Evolutionary conservation across 1,140 invertebrate species (phyloP), one percentile per base, ranked within the genome.

Genomic region (Drosophila guanche): DNA sequence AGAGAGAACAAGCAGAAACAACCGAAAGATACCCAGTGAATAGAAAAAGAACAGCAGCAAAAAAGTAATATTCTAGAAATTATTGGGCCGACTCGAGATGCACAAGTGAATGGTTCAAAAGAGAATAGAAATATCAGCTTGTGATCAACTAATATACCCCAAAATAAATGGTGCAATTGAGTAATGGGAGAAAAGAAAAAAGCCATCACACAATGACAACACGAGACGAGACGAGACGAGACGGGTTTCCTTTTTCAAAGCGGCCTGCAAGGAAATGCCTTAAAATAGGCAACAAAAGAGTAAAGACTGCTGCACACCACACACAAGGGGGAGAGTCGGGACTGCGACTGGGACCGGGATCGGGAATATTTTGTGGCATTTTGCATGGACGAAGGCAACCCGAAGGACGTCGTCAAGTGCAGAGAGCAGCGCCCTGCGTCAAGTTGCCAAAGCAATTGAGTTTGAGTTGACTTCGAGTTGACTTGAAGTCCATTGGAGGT

Each of bases 361-460:
- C 0, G 46, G 27, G 53, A 42, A 25, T 3, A 33, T 71, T 41
- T 42, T 41, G 16, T 71, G 55, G 46, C 20, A 59, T 60, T 58
- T 55, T 29, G 25, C 51, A 50, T 58, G 58, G 48, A 45, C 63
- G 29, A 14, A n/a, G 51, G 70, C 69, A 51, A 62, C 45, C 60
- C 53, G 27, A 47, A 16, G 55, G 27, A 45, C 53, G 59, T 57
- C 68, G 69, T 74, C 71, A 74, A 74, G 71, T 74, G 71, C 71
- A 74, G 47, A 42, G 33, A 37, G 33, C 8, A 12, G 33, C 33
- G 71, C 70, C 70, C 70, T 33, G 59, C 60, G 60, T 74, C 70
- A 59, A 75, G 72, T 75, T 75, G 72, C 70, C 72, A 75, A 74
- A 59, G 70, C 72, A 74, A 75, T 75, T 75, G 69, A 73, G 52